Evolutionary conservation across 2,113 vertebrate genomes (phyloP), one percentile per base, ranked within the genome.

Genomic region (Pelvicachromis taeniatus): DNA sequence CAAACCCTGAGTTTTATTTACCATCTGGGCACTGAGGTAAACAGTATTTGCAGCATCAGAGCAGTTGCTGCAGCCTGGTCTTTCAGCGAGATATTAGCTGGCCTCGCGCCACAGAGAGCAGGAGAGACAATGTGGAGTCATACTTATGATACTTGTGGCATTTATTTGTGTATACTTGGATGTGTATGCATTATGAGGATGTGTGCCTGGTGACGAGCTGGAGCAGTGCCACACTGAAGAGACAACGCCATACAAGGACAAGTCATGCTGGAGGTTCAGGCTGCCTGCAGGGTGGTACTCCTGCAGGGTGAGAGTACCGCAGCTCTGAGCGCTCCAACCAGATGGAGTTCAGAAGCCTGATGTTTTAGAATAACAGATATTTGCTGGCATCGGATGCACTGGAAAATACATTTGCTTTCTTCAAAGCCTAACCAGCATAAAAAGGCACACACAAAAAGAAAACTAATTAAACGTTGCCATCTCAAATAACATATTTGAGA

Each of bases 161-260:
- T 77, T 75, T 78, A 70, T 83, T 87, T 75, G 73, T 88, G 86
- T 87, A 40, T 50, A 59, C 80, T 85, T 35, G 48, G 79, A 80
- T 9, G 87, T 65, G 85, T 77, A 19, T 87, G 78, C 17, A 68
- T 77, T 55, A 81, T 21, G 79, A 79, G 82, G 85, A 50, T 26
- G 77, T 10, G 80, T 55, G 87, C 29, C 68, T 23, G 78, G 59
- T 9, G 70, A 42, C 14, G 40, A 45, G 56, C 63, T 86, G 89
- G 86, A 87, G 83, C 68, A 1, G 58, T 23, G 88, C 88, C 89
- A 91, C 1, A 31, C 2, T 61, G 83, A 29, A 88, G 83, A 91
- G 73, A 40, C 85, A 77, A 33, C 77, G 14, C 93, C 93, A 87
- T 90, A 93, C 87, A 92, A 90, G 93, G 93, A 79, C 33, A 91